Evolutionary conservation across 2,888 invertebrate genomes (phyloP), one percentile per base, ranked within the genome.

Genomic region (Lacanobia oleracea): DNA sequence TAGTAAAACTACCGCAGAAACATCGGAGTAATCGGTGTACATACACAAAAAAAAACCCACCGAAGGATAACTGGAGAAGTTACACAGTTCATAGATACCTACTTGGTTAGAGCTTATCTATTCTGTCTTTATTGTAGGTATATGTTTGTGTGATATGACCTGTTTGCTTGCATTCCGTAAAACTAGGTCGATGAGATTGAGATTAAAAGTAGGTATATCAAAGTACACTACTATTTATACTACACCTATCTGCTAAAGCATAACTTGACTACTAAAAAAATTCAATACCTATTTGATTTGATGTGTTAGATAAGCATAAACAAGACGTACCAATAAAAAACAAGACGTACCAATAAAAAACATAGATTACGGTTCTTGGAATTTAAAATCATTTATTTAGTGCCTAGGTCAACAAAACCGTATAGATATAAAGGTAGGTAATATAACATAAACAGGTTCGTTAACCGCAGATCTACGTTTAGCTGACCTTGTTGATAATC

Each of bases 331-430:
- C 27, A 12, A 37, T 9, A 37, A 64, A 50, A n/a, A 14, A 18
- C 14, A 16, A 27, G 9, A 0, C 50, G 23, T 16, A 12, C 27
- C 27, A 12, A 37, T 9, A 37, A 64, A 50, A n/a, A 14, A 18
- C 14, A 16, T n/a, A n/a, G 8, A 37, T 33, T 37, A 16, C 8
- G 16, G n/a, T 33, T 57, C 2, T 33, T 50, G 21, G 12, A 21
- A 16, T 6, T 56, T 2, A 12, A 56, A 62, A 61, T 37, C 1
- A 10, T 54, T 48, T 14, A n/a, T 33, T 1, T 21, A 8, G 14
- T 54, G 21, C 33, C 5, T 98, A 86, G 89, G 92, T 65, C 50
- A 66, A 56, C 14, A 53, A 56, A 54, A 14, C 5, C 12, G 21
- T 53, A 23, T 4, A 16, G 14, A 27, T 40, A 48, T n/a, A 27